Conservation (phyloP, 2,797 vertebrate genomes). For the Pempheris klunzingeri region DNA sequence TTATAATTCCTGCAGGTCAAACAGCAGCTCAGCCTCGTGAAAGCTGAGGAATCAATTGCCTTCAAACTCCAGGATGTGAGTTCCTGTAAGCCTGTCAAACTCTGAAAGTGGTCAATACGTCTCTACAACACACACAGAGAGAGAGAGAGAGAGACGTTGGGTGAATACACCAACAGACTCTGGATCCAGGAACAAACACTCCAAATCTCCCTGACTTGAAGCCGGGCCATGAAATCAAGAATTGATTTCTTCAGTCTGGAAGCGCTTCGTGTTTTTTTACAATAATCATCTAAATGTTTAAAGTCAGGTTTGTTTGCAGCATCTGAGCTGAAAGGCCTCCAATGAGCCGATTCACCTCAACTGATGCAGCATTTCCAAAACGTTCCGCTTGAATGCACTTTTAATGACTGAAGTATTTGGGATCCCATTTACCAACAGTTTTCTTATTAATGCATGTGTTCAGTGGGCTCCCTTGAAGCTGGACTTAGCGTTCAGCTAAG, state of each 20-base stretch:
- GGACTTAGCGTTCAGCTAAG: no score
- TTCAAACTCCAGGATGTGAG: not conserved
- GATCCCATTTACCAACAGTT: not conserved
- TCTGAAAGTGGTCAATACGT: not conserved
- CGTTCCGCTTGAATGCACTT: not conserved
- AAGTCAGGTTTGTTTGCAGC: not conserved
- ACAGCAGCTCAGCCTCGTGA: not conserved
- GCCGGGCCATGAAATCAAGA: no score
- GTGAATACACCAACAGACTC: not conserved
- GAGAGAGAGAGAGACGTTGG: not conserved
- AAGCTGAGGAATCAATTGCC: slow-evolving; percentile 1
- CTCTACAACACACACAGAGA: not conserved
- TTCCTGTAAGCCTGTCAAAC: not conserved
- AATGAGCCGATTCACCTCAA: not conserved
- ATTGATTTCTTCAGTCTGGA: no score
- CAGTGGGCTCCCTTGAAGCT: no score
- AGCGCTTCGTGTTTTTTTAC: no score
- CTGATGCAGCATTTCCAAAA: not conserved
- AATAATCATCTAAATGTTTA: no score
- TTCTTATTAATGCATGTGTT: no score
- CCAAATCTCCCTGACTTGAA: not conserved
- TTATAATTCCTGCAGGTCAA: slow-evolving; percentile 5
- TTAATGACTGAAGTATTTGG: not conserved
- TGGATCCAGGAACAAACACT: not conserved
- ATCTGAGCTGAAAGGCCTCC: not conserved